Conservation (phyloP, 2,888 invertebrate species). For the Dicranocentrus wangi region DNA sequence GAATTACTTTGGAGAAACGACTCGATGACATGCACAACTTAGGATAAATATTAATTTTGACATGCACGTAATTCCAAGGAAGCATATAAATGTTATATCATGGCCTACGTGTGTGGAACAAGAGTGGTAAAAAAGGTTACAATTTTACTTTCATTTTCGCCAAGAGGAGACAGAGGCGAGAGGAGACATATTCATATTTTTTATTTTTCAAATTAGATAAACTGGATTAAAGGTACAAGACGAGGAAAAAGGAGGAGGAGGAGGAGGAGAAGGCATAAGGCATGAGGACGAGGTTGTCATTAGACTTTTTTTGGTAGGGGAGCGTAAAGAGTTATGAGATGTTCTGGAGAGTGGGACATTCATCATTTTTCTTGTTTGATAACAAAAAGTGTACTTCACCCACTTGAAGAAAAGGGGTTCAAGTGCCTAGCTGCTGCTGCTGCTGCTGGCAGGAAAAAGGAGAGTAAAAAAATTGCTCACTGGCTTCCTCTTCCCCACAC, state of each 20-base stretch:
- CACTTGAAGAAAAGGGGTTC: no score
- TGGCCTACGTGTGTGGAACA: not conserved
- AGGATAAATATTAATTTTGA: constrained; percentile 62
- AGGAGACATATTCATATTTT: no score
- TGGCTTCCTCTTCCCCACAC: no score
- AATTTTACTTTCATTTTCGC: no score
- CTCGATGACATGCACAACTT: constrained; percentile 56
- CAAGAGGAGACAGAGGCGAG: no score
- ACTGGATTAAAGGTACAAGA: constrained; percentile 44
- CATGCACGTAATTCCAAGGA: constrained; percentile 33
- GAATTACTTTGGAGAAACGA: constrained; percentile 40
- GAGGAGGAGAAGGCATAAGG: no score
- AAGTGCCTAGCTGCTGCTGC: no score
- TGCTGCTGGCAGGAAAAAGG: no score
- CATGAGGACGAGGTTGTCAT: constrained; percentile 36
- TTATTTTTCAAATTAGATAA: constrained; percentile 27
- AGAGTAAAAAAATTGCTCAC: no score
- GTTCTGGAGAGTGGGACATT: constrained; percentile 33
- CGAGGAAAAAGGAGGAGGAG: no score
- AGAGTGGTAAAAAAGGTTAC: no score
- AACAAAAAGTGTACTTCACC: constrained; percentile 5
- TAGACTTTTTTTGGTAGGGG: constrained; percentile 12
- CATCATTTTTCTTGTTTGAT: constrained; percentile 25
- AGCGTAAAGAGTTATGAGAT: constrained; percentile 43
- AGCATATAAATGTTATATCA: not conserved